phyloP scores from a whole-genome alignment of 2,113 vertebrate genomes.

The Astatoreochromis straeleni region DNA sequence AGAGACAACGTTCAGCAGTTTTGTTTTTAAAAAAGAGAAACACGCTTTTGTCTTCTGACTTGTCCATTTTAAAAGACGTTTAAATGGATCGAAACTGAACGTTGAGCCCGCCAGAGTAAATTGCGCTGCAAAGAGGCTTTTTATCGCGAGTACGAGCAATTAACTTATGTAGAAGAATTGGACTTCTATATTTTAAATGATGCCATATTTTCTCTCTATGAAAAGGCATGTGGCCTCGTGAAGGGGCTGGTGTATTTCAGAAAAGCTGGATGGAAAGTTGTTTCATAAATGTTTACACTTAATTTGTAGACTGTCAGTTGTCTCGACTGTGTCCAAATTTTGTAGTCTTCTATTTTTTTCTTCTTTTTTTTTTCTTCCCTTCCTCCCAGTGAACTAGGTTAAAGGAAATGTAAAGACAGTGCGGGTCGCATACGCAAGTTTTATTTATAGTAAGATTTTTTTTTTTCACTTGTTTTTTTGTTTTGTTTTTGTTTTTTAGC shows the following conservation, averaged over 20 bases:
- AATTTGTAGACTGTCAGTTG: constrained; percentile 72
- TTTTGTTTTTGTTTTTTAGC: constrained; percentile 46
- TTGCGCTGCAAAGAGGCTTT: constrained; percentile 58
- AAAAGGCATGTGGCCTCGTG: constrained; percentile 73
- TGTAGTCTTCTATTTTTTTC: constrained; percentile 56
- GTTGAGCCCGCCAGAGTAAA: constrained; percentile 59
- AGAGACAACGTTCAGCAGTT: constrained; percentile 56
- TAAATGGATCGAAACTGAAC: constrained; percentile 55
- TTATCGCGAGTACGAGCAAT: constrained; percentile 71
- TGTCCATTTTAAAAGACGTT: constrained; percentile 54
- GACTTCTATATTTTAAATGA: constrained; percentile 72
- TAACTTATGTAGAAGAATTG: constrained; percentile 71
- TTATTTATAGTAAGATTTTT: constrained; percentile 90
- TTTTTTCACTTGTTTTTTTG: constrained; percentile 19
- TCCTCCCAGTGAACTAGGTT: constrained; percentile 54
- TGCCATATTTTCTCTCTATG: constrained; percentile 70
- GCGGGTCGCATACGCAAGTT: constrained; percentile 83
- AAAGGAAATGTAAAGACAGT: constrained; percentile 72
- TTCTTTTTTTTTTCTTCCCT: neutral
- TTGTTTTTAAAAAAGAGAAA: neutral
- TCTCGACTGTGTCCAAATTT: constrained; percentile 71
- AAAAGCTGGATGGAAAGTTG: constrained; percentile 69
- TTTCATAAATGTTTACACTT: constrained; percentile 81
- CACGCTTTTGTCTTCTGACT: constrained; percentile 49
- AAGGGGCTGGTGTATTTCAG: constrained; percentile 73